Base-by-base conservation (phyloP, 64 coral and sea anemone genomes). In the Actinia tenebrosa region DNA sequence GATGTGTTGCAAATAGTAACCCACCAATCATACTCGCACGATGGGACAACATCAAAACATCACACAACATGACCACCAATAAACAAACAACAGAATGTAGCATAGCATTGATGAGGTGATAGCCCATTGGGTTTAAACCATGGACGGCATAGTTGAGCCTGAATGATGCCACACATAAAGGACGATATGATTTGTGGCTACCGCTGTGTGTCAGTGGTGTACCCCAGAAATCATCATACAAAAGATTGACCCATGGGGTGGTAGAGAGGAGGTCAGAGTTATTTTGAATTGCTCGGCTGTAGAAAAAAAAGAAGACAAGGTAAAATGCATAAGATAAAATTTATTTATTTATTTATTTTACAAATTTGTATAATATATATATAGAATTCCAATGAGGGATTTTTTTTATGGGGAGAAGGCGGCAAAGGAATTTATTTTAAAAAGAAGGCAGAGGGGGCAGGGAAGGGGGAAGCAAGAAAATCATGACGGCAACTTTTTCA, bases 191-290 rank as follows among this genome's bases (percentile, higher is more conserved):
- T 56, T 94, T 92, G 58, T 99, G 97, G 45, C 97, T 99, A 25
- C 97, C 97, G 47, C 97, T 99, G 83, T 99, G 97, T 68, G 87
- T 95, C 18, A 99, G 82, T 15, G 97, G 97, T 25, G 97, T 99
- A 5, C 97, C 97, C 97, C 97, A 99, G 58, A 99, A 99, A 71
- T 99, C 97, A 89, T 99, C 84, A 47, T 95, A 95, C 22, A 95
- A 83, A n/a, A 99, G 72, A 47, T 93, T 93, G 23, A 84, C 86
- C 97, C 97, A 99, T 42, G 97, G 93, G 17, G 90, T 95, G 63
- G 85, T 91, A 50, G 93, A 85, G 17, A 91, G 88, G 16, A 99
- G 86, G 60, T 99, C 97, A 60, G 90, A 86, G 80, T 99, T 99
- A 64, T 99, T 95, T 56, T 92, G 63, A 44, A 99, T 92, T 44